Evolutionary conservation across 2,797 vertebrate species (phyloP).

Genomic region (Euthynnus affinis): DNA sequence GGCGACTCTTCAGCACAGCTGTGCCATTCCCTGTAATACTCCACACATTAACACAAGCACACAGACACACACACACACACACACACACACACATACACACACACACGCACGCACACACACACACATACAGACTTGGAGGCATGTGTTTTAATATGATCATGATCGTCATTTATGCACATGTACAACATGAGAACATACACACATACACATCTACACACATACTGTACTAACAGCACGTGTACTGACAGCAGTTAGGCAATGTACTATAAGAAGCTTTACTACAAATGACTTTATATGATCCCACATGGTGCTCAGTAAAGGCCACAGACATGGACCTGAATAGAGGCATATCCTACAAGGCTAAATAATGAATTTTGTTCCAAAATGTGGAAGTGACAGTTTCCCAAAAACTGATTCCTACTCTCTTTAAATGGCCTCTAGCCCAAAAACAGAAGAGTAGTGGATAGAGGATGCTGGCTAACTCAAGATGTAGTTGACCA

Average conservation of each 20-base stretch:
- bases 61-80: conserved; percentile 6
- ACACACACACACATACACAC: conserved; percentile 5
- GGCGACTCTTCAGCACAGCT: conserved; percentile 29
- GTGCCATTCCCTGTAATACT: conserved; percentile 10
- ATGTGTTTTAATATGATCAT: neutral
- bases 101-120: conserved; percentile 7
- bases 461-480: neutral
- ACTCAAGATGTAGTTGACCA: neutral
- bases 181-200: neutral
- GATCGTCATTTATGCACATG: neutral
- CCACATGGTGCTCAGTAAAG: conserved; percentile 33
- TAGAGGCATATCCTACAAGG: neutral
- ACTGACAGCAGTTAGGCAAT: conserved; percentile 4
- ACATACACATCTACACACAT: conserved; percentile 1
- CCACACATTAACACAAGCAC: conserved; percentile 6
- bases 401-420: neutral
- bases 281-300: conserved; percentile 43
- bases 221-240: conserved; percentile 21
- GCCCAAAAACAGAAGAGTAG: neutral
- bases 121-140: neutral
- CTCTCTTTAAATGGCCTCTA: conserved; percentile 10
- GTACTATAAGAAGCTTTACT: conserved; percentile 42
- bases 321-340: conserved; percentile 38
- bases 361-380: conserved; percentile 4
- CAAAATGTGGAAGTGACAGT: conserved; percentile 1